Percentiles rank a stretch among this genome's conserved stretches.
phyloP scores from a whole-genome alignment of 2,888 invertebrate species.

The Noctuana brunneofusca region DNA sequence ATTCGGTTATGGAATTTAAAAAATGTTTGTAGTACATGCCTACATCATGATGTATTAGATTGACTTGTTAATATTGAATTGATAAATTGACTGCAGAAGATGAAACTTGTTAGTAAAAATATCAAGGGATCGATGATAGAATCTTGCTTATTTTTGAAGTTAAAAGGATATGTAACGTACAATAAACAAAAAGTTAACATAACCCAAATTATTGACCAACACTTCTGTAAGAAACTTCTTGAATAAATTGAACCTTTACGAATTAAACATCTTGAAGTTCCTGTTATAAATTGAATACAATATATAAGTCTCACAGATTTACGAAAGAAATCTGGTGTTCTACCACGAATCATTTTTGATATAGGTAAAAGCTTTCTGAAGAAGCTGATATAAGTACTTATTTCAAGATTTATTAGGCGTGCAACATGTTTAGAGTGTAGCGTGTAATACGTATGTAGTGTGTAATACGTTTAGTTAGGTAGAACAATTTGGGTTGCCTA shows the following conservation, averaged over 20 bases:
- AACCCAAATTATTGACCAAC: conserved; percentile 1
- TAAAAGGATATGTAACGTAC: neutral
- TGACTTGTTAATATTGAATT: conserved; percentile 12
- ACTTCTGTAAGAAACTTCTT: conserved; percentile 5
- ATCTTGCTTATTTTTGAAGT: neutral
- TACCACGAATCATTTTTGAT: neutral
- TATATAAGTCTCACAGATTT: conserved; percentile 9
- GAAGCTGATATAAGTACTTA: too few species aligned
- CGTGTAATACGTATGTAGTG: too few species aligned
- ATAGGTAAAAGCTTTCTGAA: neutral
- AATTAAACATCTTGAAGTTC: conserved; percentile 11
- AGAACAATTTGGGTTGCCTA: too few species aligned
- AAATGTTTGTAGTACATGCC: neutral
- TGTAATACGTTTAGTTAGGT: too few species aligned
- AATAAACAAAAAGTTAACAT: neutral
- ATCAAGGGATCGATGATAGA: neutral
- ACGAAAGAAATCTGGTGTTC: neutral
- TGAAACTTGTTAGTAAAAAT: neutral
- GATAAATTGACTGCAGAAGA: neutral
- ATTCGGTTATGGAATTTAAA: too few species aligned
- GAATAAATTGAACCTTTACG: conserved; percentile 7
- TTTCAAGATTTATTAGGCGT: too few species aligned
- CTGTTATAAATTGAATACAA: conserved; percentile 16
- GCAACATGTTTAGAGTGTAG: too few species aligned
- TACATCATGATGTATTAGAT: too few species aligned